Evolutionary conservation across 2,888 invertebrate species (phyloP).

Genomic region (Agrochola litura): DNA sequence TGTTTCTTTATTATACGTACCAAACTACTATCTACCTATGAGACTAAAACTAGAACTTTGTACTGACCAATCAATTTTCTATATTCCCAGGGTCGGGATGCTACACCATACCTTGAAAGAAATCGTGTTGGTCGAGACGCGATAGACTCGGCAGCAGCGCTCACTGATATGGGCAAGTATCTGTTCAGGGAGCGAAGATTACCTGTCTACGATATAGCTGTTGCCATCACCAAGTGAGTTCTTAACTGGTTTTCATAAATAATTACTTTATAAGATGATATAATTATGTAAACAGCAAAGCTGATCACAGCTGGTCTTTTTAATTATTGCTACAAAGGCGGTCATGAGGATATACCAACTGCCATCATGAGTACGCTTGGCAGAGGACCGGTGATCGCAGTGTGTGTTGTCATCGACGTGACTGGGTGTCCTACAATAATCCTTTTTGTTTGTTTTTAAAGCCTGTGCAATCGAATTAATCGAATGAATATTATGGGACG

Average conservation of each 20-base stretch:
- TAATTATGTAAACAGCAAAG: neutral
- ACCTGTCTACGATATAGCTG: slow-evolving; percentile 98
- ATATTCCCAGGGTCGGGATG: slow-evolving; percentile 95
- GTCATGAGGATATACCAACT: neutral
- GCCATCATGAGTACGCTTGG: neutral
- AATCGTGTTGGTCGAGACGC: slow-evolving; percentile 98
- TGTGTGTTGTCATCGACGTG: neutral
- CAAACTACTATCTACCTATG: too few species aligned
- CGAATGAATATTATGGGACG: neutral
- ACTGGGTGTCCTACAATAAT: neutral
- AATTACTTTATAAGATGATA: neutral
- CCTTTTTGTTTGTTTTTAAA: neutral
- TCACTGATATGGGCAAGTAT: slow-evolving; percentile 99
- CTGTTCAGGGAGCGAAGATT: slow-evolving; percentile 97
- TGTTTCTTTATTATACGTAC: neutral
- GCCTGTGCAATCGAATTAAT: neutral
- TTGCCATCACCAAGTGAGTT: slow-evolving; percentile 98
- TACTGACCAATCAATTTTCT: neutral
- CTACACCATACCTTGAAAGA: slow-evolving; percentile 98
- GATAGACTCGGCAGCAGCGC: slow-evolving; percentile 98
- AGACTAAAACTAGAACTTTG: neutral
- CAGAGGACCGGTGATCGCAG: slow-evolving; percentile 6
- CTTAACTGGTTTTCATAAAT: neutral
- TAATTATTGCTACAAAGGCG: neutral
- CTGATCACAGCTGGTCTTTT: neutral